Percentiles rank a stretch among this genome's conserved stretches.
These are phyloP conservation scores for Nannobrachium achirus DNA, from an alignment of 2,113 vertebrate species.

Conservation along the genomic window DNA sequence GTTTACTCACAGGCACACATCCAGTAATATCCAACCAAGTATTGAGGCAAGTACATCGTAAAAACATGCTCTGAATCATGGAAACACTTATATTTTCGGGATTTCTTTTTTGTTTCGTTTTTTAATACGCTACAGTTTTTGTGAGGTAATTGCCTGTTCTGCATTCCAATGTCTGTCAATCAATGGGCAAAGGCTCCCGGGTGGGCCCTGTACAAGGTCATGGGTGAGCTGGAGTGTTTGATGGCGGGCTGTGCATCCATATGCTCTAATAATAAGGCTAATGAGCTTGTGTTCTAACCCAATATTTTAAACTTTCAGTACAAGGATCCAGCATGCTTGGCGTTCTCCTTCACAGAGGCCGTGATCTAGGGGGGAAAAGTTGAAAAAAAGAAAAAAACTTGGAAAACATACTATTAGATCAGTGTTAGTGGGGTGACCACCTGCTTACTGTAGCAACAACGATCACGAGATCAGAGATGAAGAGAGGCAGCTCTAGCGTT, in stretches of 20 bases:
- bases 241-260: slow-evolving; percentile 44
- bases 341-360: slow-evolving; percentile 31
- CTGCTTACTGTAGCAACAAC: slow-evolving; percentile 23
- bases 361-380: slow-evolving; percentile 6
- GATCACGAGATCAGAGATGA: background rate
- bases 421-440: slow-evolving; percentile 35
- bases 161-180: slow-evolving; percentile 53
- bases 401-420: slow-evolving; percentile 33
- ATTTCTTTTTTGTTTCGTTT: background rate
- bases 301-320: slow-evolving; percentile 13
- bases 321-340: slow-evolving; percentile 13
- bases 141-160: slow-evolving; percentile 24
- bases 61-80: slow-evolving; percentile 45
- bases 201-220: slow-evolving; percentile 50
- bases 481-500: too few relatives aligned
- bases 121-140: slow-evolving; percentile 26
- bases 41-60: slow-evolving; percentile 41
- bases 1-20: slow-evolving; percentile 64
- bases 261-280: slow-evolving; percentile 7
- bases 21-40: slow-evolving; percentile 51
- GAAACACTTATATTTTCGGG: slow-evolving; percentile 25
- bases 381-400: slow-evolving; percentile 5
- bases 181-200: slow-evolving; percentile 43
- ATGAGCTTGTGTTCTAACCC: slow-evolving; percentile 15
- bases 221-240: slow-evolving; percentile 28